Percentiles rank a stretch among this genome's conserved stretches.
Evolutionary conservation across 2,113 vertebrate species (phyloP).

Genomic region (Catharus bicknelli): DNA sequence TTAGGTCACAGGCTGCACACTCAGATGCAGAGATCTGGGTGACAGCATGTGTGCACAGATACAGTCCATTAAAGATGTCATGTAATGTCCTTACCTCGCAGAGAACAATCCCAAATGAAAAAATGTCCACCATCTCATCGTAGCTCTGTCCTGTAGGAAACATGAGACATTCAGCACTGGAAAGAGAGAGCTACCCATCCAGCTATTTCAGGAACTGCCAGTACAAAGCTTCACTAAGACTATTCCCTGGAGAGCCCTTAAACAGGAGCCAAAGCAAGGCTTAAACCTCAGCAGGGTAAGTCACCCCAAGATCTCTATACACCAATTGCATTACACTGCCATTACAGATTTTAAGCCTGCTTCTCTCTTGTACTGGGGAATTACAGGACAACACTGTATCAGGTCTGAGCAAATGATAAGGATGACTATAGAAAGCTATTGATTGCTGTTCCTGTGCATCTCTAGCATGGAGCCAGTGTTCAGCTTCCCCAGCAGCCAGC

Average conservation of each 20-base stretch:
- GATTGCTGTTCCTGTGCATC: neutral
- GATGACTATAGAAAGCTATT: neutral
- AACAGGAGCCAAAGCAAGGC: neutral
- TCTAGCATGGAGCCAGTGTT: neutral
- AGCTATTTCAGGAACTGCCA: neutral
- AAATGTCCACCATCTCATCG: constrained; percentile 95
- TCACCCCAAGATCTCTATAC: neutral
- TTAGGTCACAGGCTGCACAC: neutral
- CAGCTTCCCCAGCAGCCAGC: neutral
- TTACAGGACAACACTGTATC: neutral
- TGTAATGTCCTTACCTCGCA: constrained; percentile 84
- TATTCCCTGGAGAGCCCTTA: neutral
- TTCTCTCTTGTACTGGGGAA: neutral
- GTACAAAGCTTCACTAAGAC: neutral
- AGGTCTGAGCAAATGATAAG: neutral
- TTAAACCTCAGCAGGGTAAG: neutral
- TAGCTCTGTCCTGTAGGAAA: constrained; percentile 90
- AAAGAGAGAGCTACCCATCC: neutral
- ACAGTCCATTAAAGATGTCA: neutral
- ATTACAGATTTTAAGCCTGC: neutral
- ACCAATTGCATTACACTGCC: neutral
- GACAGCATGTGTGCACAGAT: neutral
- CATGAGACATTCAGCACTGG: neutral
- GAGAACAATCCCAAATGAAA: constrained; percentile 96
- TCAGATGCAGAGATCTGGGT: neutral